Evolutionary conservation across 2,888 invertebrate species (phyloP), one percentile per base, ranked within the genome.

Genomic region (Buathra laborator): DNA sequence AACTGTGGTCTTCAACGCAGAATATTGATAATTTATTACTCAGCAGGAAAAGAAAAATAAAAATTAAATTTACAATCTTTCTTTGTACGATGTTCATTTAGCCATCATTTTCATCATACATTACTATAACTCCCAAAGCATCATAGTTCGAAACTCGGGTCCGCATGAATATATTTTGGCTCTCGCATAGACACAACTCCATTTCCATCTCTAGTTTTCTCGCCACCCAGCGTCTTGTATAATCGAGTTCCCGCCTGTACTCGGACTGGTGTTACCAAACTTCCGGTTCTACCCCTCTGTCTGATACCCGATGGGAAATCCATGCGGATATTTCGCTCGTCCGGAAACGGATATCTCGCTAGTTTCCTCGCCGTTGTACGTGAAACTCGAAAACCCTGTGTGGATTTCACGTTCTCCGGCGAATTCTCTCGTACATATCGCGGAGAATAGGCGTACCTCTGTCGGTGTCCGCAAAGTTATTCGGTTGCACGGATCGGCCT

Each of bases 281-380:
- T 84, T 84, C 67, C 77, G 19, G 62, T 71, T 46, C 51, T 12
- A 53, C 53, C 51, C 16, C 53, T 74, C 74, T 56, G 75, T 59
- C 76, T 76, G 64, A 53, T 84, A 66, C 81, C 81, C 84, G 81
- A 78, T 84, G 81, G 81, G 81, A 84, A 84, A 81, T 81, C 68
- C 78, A 75, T 66, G 84, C 74, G 44, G 64, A 84, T 85, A 85
- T 76, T 84, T 64, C 74, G 43, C 43, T 59, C 66, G 66, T 70
- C 29, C 71, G 37, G 68, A 82, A 79, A 82, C 51, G 64, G 64
- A 56, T 81, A 70, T 75, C 64, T 68, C 43, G 66, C 9, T 29
- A 12, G 14, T 32, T 16, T 37, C 2, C n/a, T 37, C 51, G 51
- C 24, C 64, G 75, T 75, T 56, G 56, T 70, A 75, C 82, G 77